Conservation (phyloP, 2,113 vertebrate genomes). For the Syngnathoides biaculeatus region DNA sequence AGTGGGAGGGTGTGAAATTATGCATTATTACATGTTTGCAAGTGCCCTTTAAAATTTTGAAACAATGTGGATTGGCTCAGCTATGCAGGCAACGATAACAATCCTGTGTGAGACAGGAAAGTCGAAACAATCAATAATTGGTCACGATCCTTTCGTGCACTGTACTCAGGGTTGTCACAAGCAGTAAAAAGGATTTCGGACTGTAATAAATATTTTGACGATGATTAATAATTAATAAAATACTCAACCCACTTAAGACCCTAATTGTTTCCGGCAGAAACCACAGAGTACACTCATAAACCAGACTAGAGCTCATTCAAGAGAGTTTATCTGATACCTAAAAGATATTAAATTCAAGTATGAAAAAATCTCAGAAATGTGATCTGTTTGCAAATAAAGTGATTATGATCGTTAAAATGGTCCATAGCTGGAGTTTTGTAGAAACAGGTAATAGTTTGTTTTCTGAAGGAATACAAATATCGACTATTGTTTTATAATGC, state of each 20-base stretch:
- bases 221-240: slow-evolving; percentile 72
- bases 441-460: too few relatives aligned
- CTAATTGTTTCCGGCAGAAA: slow-evolving; percentile 58
- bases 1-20: neutral
- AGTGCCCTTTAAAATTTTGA: neutral
- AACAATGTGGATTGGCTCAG: neutral
- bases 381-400: neutral
- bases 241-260: slow-evolving; percentile 60
- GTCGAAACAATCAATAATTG: slow-evolving; percentile 46
- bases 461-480: neutral
- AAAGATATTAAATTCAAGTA: neutral
- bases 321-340: neutral
- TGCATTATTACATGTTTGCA: neutral
- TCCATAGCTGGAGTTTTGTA: neutral
- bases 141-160: slow-evolving; percentile 39
- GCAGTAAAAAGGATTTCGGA: slow-evolving; percentile 48
- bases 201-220: slow-evolving; percentile 48
- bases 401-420: too few relatives aligned
- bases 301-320: slow-evolving; percentile 25
- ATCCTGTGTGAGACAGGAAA: neutral
- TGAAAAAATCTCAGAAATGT: neutral
- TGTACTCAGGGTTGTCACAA: slow-evolving; percentile 37
- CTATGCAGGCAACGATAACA: neutral
- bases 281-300: slow-evolving; percentile 44
- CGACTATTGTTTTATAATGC: neutral